A percentile compares a stretch with the other conserved stretches of the same genome.
phyloP scores from a whole-genome alignment of 2,113 vertebrate genomes.

The Menura novaehollandiae region DNA sequence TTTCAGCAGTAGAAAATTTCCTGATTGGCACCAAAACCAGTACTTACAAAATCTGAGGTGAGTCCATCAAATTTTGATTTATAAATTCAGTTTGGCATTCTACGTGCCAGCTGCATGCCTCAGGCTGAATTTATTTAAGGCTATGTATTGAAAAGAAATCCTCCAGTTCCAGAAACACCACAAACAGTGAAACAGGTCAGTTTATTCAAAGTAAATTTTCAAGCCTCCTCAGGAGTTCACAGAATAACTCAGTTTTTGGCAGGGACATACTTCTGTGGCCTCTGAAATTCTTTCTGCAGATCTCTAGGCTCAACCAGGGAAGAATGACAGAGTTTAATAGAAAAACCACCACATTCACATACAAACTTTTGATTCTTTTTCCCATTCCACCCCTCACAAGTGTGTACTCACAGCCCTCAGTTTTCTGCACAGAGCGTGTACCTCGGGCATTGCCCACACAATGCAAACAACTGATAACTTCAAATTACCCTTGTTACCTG shows the following conservation, averaged over 20 bases:
- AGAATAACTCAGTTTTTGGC: background rate
- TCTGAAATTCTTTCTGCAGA: background rate
- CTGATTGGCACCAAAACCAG: background rate
- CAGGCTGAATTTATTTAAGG: background rate
- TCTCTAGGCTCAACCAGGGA: background rate
- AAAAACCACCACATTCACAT: background rate
- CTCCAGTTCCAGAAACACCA: background rate
- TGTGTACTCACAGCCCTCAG: background rate
- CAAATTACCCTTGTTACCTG: background rate
- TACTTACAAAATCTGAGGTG: background rate
- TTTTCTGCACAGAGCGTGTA: background rate
- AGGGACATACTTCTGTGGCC: background rate
- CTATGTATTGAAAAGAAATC: background rate
- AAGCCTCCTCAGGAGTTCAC: background rate
- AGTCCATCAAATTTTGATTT: background rate
- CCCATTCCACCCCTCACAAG: background rate
- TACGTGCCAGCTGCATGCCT: background rate
- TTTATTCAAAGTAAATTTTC: background rate
- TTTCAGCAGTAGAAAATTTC: background rate
- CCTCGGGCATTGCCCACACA: background rate
- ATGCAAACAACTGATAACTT: background rate
- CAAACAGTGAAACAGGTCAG: background rate
- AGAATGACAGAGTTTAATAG: background rate
- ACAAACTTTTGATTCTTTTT: background rate
- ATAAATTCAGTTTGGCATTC: background rate